Evolutionary conservation across 2,888 invertebrate species (phyloP).

Genomic region (Aplocera efformata): DNA sequence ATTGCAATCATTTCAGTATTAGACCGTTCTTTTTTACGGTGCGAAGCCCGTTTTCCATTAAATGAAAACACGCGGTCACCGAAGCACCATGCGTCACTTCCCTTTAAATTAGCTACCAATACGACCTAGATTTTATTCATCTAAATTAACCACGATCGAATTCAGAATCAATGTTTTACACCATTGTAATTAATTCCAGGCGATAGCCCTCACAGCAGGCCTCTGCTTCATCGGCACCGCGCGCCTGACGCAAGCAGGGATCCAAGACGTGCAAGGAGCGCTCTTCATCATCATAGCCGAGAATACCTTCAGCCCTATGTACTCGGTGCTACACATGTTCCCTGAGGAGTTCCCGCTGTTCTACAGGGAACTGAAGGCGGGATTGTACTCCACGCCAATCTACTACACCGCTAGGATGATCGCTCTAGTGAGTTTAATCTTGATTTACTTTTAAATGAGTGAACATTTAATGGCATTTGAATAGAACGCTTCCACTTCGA

Average conservation of each 20-base stretch:
- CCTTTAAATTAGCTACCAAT: too few species aligned
- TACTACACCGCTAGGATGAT: conserved; percentile 91
- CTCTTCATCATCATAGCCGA: conserved; percentile 93
- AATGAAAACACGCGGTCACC: too few species aligned
- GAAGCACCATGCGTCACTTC: too few species aligned
- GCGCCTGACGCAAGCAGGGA: conserved; percentile 86
- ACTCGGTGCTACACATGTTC: conserved; percentile 91
- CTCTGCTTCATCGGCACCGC: conserved; percentile 90
- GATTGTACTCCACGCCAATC: conserved; percentile 88
- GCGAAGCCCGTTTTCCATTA: too few species aligned
- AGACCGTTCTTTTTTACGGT: too few species aligned
- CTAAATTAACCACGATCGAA: too few species aligned
- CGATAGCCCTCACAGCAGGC: conserved; percentile 88
- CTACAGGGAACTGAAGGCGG: conserved; percentile 89
- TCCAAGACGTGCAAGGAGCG: conserved; percentile 93
- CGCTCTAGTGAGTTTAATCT: conserved; percentile 89
- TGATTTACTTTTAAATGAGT: too few species aligned
- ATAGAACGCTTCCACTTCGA: too few species aligned
- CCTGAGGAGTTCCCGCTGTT: conserved; percentile 90
- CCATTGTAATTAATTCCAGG: conserved; percentile 50
- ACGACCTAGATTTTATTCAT: too few species aligned
- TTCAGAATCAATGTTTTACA: too few species aligned
- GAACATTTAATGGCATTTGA: too few species aligned
- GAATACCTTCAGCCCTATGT: conserved; percentile 95
- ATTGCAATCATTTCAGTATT: too few species aligned